Base-by-base conservation (phyloP, 2,888 invertebrate genomes). In the Leuctra nigra region DNA sequence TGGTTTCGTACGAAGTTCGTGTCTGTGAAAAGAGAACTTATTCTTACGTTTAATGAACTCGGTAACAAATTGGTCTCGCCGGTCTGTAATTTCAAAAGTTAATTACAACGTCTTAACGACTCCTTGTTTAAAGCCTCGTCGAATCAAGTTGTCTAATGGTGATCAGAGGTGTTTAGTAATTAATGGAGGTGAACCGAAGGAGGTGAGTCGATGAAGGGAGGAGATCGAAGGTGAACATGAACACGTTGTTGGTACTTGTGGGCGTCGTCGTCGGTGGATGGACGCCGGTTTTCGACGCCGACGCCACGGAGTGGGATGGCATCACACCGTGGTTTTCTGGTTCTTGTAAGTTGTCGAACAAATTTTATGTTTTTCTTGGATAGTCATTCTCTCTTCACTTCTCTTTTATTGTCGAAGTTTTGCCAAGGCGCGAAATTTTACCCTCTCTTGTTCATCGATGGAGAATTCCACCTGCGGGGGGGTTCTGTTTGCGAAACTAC, bases 271-370 rank as follows among this genome's bases (percentile, higher is more conserved):
- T 59, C 59, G 53, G 80, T 22, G 81, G 81, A 81, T 69, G 68
- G 33, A 66, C 77, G 56, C 79, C 79, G 48, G n/a, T n/a, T n/a
- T n/a, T n/a, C n/a, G 77, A 75, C 1, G 70, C 73, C 20, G 65
- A 63, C 7, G 73, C 77, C 64, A 76, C 78, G 59, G 71, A 78
- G 66, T 77, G 77, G 75, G 76, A 77, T 66, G 76, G 76, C 61
- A 69, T 74, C 57, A 75, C 74, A 13, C 76, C 78, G 16, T 77
- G 78, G 75, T 77, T 75, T 66, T 74, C 75, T 33, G 75, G 73
- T 66, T 77, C 77, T 36, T 72, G 79, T 79, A 73, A 79, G 77
- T 77, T 23, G 44, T 9, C 9, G 22, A 20, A 22, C 11, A 7
- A 29, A 29, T 29, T 29, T 29, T 29, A 29, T 29, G 11, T 29